Base-by-base conservation (phyloP, 2,888 invertebrate genomes). In the Perizoma affinitatum region DNA sequence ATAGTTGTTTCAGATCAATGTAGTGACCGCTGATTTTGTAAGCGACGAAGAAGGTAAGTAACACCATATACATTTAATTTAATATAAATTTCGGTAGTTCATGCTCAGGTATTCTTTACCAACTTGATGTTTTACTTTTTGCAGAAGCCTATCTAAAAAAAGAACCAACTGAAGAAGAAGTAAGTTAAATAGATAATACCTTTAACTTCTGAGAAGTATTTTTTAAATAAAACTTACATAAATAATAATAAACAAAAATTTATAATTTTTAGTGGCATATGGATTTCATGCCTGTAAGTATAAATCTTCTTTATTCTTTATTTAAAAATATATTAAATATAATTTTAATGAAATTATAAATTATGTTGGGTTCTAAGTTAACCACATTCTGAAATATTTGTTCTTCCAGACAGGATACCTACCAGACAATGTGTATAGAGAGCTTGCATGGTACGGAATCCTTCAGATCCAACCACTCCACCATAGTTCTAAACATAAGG, bases 361-460 rank as follows among this genome's bases (percentile, higher is more conserved):
- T 22, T 22, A 22, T 22, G 3, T 22, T 22, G 3, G 22, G 22
- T 22, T 22, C 22, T 22, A 44, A 11, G 9, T 8, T n/a, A 42
- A 9, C 8, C 7, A 9, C 3, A 42, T 42, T 44, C 8, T 44
- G 9, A 6, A 22, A 6, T 6, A 1, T 6, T 5, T 35, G 57
- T n/a, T 66, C 38, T 45, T 72, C 56, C 58, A 92, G 92, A 90
- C 90, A 6, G 92, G 92, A 8, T 90, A 90, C 63, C 74, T 91
- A 0, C 92, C 92, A 9, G 92, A 92, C 62, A 90, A 84, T 64
- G 90, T 92, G 0, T 91, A 90, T 61, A 79, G 92, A 64, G 92
- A 92, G 56, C 67, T 92, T n/a, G 92, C 90, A 0, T 92, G 92
- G 92, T 92, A 91, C 55, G 89, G 90, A 5, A 92, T 92, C 22